Percentiles rank a stretch among this genome's conserved stretches.
phyloP scores from a whole-genome alignment of 2,888 invertebrate genomes.

The Kuschelorhynchus macadamiae region DNA sequence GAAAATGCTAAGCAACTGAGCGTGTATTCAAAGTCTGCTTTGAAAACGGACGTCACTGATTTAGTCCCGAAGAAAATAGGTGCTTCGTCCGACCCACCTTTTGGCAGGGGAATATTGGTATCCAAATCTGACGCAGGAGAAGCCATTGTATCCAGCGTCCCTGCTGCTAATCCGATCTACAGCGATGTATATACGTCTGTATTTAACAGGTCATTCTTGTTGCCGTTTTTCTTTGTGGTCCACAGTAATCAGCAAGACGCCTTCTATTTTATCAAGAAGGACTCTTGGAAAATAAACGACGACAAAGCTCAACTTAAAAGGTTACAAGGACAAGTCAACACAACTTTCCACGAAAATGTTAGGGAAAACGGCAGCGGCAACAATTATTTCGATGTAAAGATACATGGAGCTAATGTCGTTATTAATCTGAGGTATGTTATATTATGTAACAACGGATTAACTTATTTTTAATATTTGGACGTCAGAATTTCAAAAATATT shows the following conservation, averaged over 20 bases:
- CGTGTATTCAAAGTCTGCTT: constrained; percentile 84
- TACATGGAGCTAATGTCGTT: constrained; percentile 91
- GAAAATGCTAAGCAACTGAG: constrained; percentile 83
- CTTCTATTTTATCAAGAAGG: constrained; percentile 94
- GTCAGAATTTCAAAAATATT: no score
- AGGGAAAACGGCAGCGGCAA: constrained; percentile 81
- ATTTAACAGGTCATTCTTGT: constrained; percentile 88
- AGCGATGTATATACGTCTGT: constrained; percentile 93
- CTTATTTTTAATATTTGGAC: no score
- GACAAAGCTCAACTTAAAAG: constrained; percentile 91
- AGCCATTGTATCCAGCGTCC: constrained; percentile 88
- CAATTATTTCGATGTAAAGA: constrained; percentile 88
- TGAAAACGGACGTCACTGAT: constrained; percentile 84
- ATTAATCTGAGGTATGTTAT: constrained; percentile 83
- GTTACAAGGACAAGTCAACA: constrained; percentile 91
- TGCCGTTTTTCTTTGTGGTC: constrained; percentile 90
- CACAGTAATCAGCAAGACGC: constrained; percentile 92
- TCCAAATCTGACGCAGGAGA: constrained; percentile 84
- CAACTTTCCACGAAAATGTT: constrained; percentile 88
- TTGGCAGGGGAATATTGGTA: constrained; percentile 89
- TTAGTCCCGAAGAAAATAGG: constrained; percentile 83
- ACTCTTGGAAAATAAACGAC: constrained; percentile 90
- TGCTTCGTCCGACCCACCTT: constrained; percentile 89
- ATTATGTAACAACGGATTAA: no score
- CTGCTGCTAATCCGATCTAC: constrained; percentile 91